Base-by-base conservation (phyloP, 1,140 invertebrate species). In the Diabrotica undecimpunctata region DNA sequence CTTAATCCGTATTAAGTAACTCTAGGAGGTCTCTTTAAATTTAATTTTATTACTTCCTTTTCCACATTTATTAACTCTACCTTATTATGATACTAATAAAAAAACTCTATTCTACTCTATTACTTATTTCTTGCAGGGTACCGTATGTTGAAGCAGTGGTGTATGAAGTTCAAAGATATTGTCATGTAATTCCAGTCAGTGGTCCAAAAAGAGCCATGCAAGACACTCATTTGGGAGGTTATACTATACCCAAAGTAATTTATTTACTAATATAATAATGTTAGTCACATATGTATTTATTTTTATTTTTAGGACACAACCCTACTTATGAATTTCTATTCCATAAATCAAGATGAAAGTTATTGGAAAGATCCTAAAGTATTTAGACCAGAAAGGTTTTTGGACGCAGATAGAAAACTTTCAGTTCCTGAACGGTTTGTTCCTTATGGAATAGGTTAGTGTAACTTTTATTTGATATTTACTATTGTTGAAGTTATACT, bases 331-430 rank as follows among this genome's bases (percentile, higher is more conserved):
- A 88, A 88, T 69, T 77, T 89, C 12, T 84, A 88, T 78, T 85
- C 87, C 25, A 79, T 88, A 1, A 86, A 91, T 71, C 87, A 88
- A 70, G 89, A 92, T 69, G 68, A 79, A 53, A 70, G 75, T 3
- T 79, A 86, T 67, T 93, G 90, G 90, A 83, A 84, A 7, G 84
- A 90, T 70, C 89, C 90, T 0, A 73, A 85, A 39, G 70, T 70
- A 8, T 94, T 94, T 74, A 77, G 82, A 39, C 91, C 91, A 1
- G 86, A 92, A 71, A 77, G 91, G 69, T 93, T 92, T 77, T 75
- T 89, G 11, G 82, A 88, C 41, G 77, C 81, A 56, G 77, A 83
- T 39, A 87, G 87, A n/a, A 80, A 84, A 65, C 78, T 85, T 14
- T 57, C 81, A 0, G 77, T 81, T 52, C 80, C 82, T 41, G 82